Evolutionary conservation across 2,797 vertebrate genomes (phyloP), one percentile per base, ranked within the genome.

Genomic region (Muscicapa comitata): DNA sequence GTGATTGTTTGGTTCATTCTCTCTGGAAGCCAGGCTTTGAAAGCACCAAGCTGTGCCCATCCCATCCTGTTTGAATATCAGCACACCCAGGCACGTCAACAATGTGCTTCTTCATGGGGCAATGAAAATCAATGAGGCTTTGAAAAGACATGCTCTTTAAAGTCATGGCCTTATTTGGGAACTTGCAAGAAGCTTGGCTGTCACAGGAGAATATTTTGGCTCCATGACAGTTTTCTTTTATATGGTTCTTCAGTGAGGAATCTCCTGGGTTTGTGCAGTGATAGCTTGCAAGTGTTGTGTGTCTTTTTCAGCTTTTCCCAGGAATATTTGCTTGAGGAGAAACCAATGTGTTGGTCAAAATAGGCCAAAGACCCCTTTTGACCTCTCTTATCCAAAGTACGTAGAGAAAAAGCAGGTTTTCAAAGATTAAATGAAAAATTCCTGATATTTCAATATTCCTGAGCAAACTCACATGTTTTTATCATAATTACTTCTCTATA

Each of bases 121-220:
- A 58, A 7, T 59, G 92, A 76, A 88, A 93, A 88, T 93, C 96
- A 86, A 85, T 94, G 93, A 82, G 82, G 77, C 90, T 96, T 96
- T 95, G 94, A 86, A 95, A 90, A 93, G 83, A 93, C 82, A 75
- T n/a, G 33, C 70, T 88, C 94, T 92, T 95, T 94, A 83, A 93
- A 97, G 92, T 55, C 68, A 13, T 50, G 62, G 86, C 95, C 94
- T 95, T 97, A 93, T 96, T 96, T 96, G 95, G 95, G 85, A 92
- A 94, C 87, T 77, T 96, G 90, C 79, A 92, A 79, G 94, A 94
- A 90, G 88, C 90, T 96, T 93, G 93, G 89, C 94, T 95, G 92
- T 95, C 80, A 66, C 75, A 62, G 58, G 72, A 78, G 80, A 94
- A 95, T 94, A 70, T 91, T 94, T 97, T 96, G 95, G 85, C 90